Evolutionary conservation across 64 coral and sea anemone genomes (phyloP).

Genomic region (Pocillopora verrucosa): DNA sequence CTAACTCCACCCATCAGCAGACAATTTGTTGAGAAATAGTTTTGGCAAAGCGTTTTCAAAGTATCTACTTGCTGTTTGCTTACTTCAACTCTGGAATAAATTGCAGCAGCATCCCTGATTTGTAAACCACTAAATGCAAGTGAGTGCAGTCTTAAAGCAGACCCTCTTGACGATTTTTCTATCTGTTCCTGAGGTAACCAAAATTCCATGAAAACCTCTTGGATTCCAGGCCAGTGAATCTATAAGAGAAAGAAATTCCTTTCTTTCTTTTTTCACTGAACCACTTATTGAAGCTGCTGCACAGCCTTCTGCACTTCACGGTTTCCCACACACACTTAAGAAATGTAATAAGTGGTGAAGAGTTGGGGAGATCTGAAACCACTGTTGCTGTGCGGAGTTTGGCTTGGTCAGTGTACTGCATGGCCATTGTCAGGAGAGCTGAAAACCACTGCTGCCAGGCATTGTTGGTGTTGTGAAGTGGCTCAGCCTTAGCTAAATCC

Average conservation of each 20-base stretch:
- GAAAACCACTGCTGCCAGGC: no score
- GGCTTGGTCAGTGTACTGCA: no score
- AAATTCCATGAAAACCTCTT: slow-evolving; percentile 72
- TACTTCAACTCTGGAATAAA: slow-evolving; percentile 39
- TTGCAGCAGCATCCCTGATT: slow-evolving; percentile 49
- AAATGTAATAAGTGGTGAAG: slow-evolving; percentile 35
- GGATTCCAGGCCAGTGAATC: slow-evolving; percentile 86
- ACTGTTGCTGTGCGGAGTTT: slow-evolving; percentile 23
- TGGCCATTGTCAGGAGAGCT: no score
- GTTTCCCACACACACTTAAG: slow-evolving; percentile 51
- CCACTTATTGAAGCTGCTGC: slow-evolving; percentile 44
- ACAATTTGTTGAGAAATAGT: slow-evolving; percentile 14
- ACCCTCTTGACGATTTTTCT: slow-evolving; percentile 9
- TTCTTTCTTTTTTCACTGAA: slow-evolving; percentile 72
- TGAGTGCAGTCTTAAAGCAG: slow-evolving; percentile 27
- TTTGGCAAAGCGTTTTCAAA: slow-evolving; percentile 24
- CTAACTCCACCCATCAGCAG: slow-evolving; percentile 24
- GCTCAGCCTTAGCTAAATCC: no score
- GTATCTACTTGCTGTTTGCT: slow-evolving; percentile 11
- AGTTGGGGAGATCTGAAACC: slow-evolving; percentile 47
- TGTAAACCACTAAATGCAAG: slow-evolving; percentile 21
- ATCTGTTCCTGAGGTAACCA: slow-evolving; percentile 5
- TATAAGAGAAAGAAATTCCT: slow-evolving; percentile 49
- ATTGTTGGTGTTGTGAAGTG: no score
- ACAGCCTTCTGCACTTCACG: slow-evolving; percentile 84